These are phyloP conservation scores for Ectemnius lituratus DNA, from an alignment of 2,888 invertebrate species.

Conservation along the genomic window DNA sequence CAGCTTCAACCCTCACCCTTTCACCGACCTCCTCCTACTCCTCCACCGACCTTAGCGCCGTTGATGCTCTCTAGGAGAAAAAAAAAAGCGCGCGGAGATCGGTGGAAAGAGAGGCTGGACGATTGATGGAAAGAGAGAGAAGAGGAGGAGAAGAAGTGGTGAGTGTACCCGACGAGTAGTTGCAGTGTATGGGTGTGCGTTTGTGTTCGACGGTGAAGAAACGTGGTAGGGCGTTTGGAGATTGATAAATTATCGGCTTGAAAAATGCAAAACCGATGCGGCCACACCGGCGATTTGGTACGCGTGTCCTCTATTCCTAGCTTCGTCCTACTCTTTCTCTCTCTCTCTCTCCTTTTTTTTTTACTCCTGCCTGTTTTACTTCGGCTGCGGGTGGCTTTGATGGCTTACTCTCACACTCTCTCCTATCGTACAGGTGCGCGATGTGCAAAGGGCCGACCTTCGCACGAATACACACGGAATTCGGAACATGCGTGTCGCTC, in stretches of 20 bases:
- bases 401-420: too few relatives aligned
- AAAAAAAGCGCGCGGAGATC: too few relatives aligned
- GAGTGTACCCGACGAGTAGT: slow-evolving; percentile 9
- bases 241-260: slow-evolving; percentile 75
- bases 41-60: too few relatives aligned
- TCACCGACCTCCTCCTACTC: slow-evolving; percentile 3
- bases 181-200: too few relatives aligned
- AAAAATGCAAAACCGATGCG: slow-evolving; percentile 75
- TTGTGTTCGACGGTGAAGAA: too few relatives aligned
- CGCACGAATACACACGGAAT: slow-evolving; percentile 53
- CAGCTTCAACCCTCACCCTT: slow-evolving; percentile 26
- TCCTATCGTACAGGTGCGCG: too few relatives aligned
- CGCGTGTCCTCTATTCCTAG: neutral
- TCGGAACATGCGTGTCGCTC: slow-evolving; percentile 67
- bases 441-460: too few relatives aligned
- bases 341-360: neutral
- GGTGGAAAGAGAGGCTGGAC: slow-evolving; percentile 7
- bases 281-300: slow-evolving; percentile 26
- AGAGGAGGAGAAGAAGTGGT: slow-evolving; percentile 4
- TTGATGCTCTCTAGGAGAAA: too few relatives aligned
- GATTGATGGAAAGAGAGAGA: slow-evolving; percentile 31
- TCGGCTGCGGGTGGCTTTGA: too few relatives aligned
- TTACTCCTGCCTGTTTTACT: neutral
- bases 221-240: slow-evolving; percentile 55
- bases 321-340: too few relatives aligned